Evolutionary conservation across 2,113 vertebrate genomes (phyloP).

Genomic region (Etheostoma cragini): DNA sequence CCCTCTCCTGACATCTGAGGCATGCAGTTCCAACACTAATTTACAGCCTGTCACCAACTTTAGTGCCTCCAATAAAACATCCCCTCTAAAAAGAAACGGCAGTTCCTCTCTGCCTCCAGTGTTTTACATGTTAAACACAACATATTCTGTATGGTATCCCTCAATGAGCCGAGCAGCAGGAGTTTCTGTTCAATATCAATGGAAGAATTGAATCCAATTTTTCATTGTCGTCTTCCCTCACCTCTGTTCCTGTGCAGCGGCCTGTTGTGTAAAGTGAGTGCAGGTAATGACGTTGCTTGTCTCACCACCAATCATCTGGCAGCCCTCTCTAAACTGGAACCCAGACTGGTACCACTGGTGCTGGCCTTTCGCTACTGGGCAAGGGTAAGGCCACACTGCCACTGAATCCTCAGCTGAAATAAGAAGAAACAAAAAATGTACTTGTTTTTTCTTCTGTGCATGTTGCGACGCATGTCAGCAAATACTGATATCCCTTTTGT

Average conservation of each 20-base stretch:
- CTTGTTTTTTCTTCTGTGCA: neutral
- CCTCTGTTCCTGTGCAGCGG: slow-evolving; percentile 81
- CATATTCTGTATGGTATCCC: neutral
- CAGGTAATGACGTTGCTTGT: slow-evolving; percentile 96
- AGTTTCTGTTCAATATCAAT: neutral
- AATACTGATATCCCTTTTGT: neutral
- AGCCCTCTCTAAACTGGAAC: slow-evolving; percentile 91
- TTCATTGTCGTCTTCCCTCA: neutral
- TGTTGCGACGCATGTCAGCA: neutral
- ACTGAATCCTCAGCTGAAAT: neutral
- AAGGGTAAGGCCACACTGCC: slow-evolving; percentile 83
- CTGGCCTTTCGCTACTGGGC: slow-evolving; percentile 98
- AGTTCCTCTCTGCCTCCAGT: neutral
- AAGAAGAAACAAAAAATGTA: neutral
- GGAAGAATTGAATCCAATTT: neutral
- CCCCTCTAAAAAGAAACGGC: neutral
- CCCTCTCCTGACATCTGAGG: neutral
- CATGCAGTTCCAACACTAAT: neutral
- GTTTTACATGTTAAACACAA: neutral
- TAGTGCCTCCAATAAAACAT: neutral
- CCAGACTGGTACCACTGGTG: slow-evolving; percentile 92
- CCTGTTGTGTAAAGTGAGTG: slow-evolving; percentile 95
- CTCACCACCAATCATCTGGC: slow-evolving; percentile 97
- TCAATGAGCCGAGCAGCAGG: neutral
- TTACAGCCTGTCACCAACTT: neutral